Evolutionary conservation across 1,140 invertebrate genomes (phyloP), one percentile per base, ranked within the genome.

Genomic region (Drosophila sproati): DNA sequence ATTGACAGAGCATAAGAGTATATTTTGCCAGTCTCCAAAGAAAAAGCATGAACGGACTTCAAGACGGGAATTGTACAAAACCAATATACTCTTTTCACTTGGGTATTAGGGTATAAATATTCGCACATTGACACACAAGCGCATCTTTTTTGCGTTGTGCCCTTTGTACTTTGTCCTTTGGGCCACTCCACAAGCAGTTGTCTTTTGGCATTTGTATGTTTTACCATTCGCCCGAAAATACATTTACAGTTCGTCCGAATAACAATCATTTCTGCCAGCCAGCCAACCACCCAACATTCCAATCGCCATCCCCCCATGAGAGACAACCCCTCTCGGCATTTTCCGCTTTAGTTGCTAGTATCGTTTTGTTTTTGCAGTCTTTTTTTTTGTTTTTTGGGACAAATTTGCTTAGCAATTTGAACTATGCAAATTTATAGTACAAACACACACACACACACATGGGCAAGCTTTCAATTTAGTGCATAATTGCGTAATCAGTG

Each of bases 401-500:
- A 73, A 69, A 73, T 73, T 68, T 69, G 34, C 63, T 45, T 5
- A 54, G 52, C 63, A 73, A 68, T 73, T 60, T 59, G 10, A 39
- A 69, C 34, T 41, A 62, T 69, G 56, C 10, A 55, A 54, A 68
- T 61, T 55, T 50, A 69, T 50, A 55, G 39, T 20, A 28, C 63
- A 52, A 31, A 39, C 28, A 59, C 20, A 48, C 6, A 50, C 7
- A 37, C 32, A 28, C 63, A 52, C 37, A 37, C 32, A 37, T 20
- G 20, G 20, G 20, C 32, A 50, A 51, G 72, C 66, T 66, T 76
- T 76, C 72, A 76, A 76, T 72, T 76, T 72, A 72, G 73, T 76
- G 61, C 73, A 76, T 76, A 76, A 76, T 76, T 76, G 73, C 73
- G 61, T 57, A 76, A 76, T 76, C 68, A 76, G 54, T 61, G 60